phyloP scores from a whole-genome alignment of 2,113 vertebrate genomes.

The Hemicordylus capensis region DNA sequence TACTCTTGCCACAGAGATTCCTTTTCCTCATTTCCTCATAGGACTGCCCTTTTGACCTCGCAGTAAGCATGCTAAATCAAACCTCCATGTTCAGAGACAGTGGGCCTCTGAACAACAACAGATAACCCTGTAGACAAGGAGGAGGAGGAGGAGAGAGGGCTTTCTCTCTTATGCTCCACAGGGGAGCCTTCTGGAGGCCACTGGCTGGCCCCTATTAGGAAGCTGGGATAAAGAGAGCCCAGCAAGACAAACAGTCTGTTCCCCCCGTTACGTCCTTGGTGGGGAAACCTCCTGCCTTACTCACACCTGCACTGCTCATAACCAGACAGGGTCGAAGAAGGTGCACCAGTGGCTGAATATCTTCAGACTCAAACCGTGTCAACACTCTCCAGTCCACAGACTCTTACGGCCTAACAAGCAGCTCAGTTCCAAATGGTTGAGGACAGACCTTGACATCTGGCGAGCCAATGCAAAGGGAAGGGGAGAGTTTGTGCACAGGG shows the following conservation, averaged over 20 bases:
- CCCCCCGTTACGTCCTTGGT: not conserved
- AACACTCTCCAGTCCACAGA: not conserved
- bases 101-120: too few species aligned
- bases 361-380: not conserved
- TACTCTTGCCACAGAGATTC: too few species aligned
- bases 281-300: not conserved
- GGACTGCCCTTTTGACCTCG: too few species aligned
- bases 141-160: too few species aligned
- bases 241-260: not conserved
- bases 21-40: not conserved
- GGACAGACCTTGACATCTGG: not conserved
- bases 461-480: not conserved
- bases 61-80: not conserved
- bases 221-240: not conserved
- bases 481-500: not conserved
- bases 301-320: not conserved
- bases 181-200: too few species aligned
- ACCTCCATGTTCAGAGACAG: not conserved
- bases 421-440: not conserved
- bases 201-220: not conserved
- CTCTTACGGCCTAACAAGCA: not conserved
- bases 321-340: not conserved
- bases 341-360: not conserved
- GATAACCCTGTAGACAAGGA: not conserved
- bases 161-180: too few species aligned